A percentile compares a stretch with the other conserved stretches of the same genome.
Evolutionary conservation across 2,797 vertebrate genomes (phyloP).

Genomic region (Gadopsis bispinosus): DNA sequence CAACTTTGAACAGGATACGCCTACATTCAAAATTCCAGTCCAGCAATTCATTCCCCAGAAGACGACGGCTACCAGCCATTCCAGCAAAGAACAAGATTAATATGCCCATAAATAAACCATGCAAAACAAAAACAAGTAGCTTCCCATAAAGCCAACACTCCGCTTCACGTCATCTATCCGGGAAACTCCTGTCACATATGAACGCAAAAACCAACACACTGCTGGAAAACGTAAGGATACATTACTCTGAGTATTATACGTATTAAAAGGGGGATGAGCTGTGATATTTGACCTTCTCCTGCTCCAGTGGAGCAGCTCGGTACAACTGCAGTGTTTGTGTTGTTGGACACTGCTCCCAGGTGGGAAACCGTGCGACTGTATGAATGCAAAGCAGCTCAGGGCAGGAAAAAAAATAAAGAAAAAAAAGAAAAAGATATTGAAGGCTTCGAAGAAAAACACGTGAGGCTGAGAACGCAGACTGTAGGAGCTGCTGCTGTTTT

Average conservation of each 20-base stretch:
- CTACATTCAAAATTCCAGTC: not conserved
- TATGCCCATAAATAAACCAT: not conserved
- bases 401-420: not conserved
- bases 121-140: not conserved
- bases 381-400: conserved; percentile 50
- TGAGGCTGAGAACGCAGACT: not conserved
- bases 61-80: not conserved
- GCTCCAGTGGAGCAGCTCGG: conserved; percentile 15
- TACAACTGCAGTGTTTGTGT: conserved; percentile 26
- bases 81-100: not conserved
- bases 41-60: not conserved
- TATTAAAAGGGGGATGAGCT: not conserved
- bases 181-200: not conserved
- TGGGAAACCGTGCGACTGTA: not conserved
- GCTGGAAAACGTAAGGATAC: not conserved
- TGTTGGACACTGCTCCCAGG: conserved; percentile 28
- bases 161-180: not conserved
- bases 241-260: conserved; percentile 1
- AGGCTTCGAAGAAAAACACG: conserved; percentile 13
- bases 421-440: not conserved
- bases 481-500: not conserved
- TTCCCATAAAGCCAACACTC: not conserved
- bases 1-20: not conserved
- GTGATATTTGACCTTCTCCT: conserved; percentile 41
- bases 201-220: not conserved